These are phyloP conservation scores for Eurystomus glaucurus DNA, from an alignment of 2,797 vertebrate genomes.

Conservation along the genomic window DNA sequence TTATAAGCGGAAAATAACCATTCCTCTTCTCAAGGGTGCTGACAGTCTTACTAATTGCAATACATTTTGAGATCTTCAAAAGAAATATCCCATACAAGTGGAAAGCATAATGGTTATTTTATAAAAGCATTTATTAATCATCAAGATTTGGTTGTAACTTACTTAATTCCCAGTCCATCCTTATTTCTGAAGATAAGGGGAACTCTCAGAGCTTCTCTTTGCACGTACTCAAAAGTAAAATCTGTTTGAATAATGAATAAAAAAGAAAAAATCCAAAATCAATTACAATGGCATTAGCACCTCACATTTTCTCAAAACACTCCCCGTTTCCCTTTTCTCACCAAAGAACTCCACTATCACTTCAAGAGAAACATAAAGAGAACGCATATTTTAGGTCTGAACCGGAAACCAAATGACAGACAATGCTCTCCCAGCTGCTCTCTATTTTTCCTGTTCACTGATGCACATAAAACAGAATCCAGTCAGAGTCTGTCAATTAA, in stretches of 20 bases:
- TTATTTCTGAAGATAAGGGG: slow-evolving; percentile 95
- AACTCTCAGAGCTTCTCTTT: slow-evolving; percentile 92
- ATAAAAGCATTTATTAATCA: slow-evolving; percentile 57
- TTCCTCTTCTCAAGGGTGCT: slow-evolving; percentile 12
- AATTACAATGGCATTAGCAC: slow-evolving; percentile 46
- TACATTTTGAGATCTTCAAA: slow-evolving; percentile 42
- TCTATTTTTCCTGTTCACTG: slow-evolving; percentile 78
- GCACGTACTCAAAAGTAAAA: slow-evolving; percentile 97
- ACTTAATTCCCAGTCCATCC: slow-evolving; percentile 97
- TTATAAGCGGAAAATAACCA: slow-evolving; percentile 31
- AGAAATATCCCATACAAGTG: slow-evolving; percentile 11
- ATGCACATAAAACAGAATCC: slow-evolving; percentile 77
- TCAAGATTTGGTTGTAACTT: slow-evolving; percentile 78
- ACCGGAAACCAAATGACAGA: slow-evolving; percentile 66
- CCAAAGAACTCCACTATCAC: slow-evolving; percentile 24
- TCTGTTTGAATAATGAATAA: slow-evolving; percentile 85
- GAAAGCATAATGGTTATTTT: slow-evolving; percentile 42
- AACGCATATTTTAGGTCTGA: slow-evolving; percentile 62
- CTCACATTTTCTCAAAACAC: background rate
- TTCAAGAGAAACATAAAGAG: slow-evolving; percentile 47
- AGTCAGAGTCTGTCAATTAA: slow-evolving; percentile 80
- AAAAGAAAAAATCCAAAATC: slow-evolving; percentile 19
- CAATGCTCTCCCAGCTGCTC: slow-evolving; percentile 59
- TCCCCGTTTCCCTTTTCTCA: slow-evolving; percentile 15
- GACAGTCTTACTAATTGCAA: slow-evolving; percentile 16